Conservation (phyloP, 2,888 invertebrate species). For the Lasioglossum lativentre region DNA sequence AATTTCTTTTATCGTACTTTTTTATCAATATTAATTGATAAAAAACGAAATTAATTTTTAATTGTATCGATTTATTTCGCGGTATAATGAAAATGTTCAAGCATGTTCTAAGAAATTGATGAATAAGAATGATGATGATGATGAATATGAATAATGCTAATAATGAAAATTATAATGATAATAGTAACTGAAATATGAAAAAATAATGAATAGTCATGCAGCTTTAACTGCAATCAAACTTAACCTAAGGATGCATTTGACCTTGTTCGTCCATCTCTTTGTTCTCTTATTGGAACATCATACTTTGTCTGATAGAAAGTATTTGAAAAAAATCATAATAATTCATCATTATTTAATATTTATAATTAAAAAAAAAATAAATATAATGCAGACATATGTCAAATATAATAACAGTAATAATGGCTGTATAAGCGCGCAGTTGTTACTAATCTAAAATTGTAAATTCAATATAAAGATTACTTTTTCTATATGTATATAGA, state of each 20-base stretch:
- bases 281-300: neutral
- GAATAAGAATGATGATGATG: neutral
- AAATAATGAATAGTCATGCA: neutral
- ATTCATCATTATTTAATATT: neutral
- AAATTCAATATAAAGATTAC: conserved; percentile 3
- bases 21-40: neutral
- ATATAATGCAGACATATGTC: neutral
- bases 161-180: neutral
- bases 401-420: neutral
- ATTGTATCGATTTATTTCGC: neutral
- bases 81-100: neutral
- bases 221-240: neutral
- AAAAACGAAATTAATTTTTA: neutral
- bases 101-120: neutral
- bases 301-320: neutral
- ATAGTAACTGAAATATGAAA: neutral
- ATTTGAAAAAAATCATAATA: neutral
- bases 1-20: neutral
- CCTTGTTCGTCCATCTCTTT: neutral
- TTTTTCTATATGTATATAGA: neutral
- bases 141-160: neutral
- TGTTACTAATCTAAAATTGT: neutral
- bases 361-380: neutral
- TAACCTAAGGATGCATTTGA: too few relatives aligned
- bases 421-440: neutral